Evolutionary conservation across 2,888 invertebrate genomes (phyloP).

Genomic region (Chrysolina oricalcia): DNA sequence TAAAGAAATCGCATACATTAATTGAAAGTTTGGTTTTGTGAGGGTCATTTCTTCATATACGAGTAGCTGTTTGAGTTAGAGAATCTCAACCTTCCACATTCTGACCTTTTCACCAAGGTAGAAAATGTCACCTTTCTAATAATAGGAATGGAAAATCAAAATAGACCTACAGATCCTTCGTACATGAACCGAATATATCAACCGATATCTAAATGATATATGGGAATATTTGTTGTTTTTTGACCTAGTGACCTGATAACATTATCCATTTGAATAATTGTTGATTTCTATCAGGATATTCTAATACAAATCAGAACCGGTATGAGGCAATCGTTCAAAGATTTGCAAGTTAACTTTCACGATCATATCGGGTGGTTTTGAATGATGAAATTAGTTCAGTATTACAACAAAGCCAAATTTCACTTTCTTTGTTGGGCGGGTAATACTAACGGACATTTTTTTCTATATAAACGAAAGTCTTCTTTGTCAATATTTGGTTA

Average conservation of each 20-base stretch:
- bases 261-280: background rate
- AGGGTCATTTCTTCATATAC: too few relatives aligned
- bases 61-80: too few relatives aligned
- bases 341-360: background rate
- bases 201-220: background rate
- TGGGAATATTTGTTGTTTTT: background rate
- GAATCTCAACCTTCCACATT: too few relatives aligned
- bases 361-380: background rate
- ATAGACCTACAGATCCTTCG: background rate
- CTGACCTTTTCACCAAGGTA: background rate
- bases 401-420: too few relatives aligned
- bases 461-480: too few relatives aligned
- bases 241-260: background rate
- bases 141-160: background rate
- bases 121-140: background rate
- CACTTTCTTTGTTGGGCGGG: background rate
- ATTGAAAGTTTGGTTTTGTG: too few relatives aligned
- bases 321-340: background rate
- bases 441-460: too few relatives aligned
- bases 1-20: too few relatives aligned
- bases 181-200: background rate
- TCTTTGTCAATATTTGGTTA: too few relatives aligned
- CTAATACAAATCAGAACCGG: background rate
- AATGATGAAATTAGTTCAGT: background rate
- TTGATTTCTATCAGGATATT: slow-evolving; percentile 1